A percentile compares a stretch with the other conserved stretches of the same genome.
Conservation (phyloP, 2,113 vertebrate genomes). For the Perca fluviatilis region DNA sequence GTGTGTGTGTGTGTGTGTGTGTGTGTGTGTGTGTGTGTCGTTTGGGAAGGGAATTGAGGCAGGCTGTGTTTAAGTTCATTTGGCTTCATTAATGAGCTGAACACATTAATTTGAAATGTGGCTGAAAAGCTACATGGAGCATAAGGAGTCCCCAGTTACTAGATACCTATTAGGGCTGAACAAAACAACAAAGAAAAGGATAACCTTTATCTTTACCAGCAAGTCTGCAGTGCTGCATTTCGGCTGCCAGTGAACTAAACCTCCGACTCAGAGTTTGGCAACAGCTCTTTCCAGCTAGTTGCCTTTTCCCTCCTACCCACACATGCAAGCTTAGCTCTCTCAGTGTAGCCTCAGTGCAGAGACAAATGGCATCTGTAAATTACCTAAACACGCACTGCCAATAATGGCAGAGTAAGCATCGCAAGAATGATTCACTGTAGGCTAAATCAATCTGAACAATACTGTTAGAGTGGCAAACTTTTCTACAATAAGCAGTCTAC, state of each 20-base stretch:
- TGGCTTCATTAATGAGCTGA: constrained; percentile 23
- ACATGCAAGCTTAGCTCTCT: constrained; percentile 34
- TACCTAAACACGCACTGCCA: constrained; percentile 50
- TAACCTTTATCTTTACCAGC: neutral
- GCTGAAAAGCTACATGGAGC: constrained; percentile 3
- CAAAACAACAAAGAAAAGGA: neutral
- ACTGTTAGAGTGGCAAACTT: constrained; percentile 38
- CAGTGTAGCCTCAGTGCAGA: constrained; percentile 20
- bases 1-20: no score
- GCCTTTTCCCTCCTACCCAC: constrained; percentile 45
- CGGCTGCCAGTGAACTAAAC: constrained; percentile 18
- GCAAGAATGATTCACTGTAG: constrained; percentile 46
- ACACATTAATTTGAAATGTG: constrained; percentile 30
- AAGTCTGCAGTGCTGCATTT: constrained; percentile 2
- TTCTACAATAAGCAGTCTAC: constrained; percentile 20
- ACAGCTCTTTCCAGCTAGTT: constrained; percentile 45
- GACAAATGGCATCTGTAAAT: constrained; percentile 66
- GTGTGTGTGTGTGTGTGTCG: neutral
- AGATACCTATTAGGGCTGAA: constrained; percentile 16
- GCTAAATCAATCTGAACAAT: constrained; percentile 45
- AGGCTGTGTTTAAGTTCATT: constrained; percentile 41
- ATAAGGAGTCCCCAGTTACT: neutral
- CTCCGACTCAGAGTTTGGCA: constrained; percentile 25
- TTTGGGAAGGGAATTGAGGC: constrained; percentile 20
- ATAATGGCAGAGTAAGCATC: constrained; percentile 46